Percentiles rank a stretch among this genome's conserved stretches.
phyloP scores from a whole-genome alignment of 2,888 invertebrate genomes.

The Unio delphinus region DNA sequence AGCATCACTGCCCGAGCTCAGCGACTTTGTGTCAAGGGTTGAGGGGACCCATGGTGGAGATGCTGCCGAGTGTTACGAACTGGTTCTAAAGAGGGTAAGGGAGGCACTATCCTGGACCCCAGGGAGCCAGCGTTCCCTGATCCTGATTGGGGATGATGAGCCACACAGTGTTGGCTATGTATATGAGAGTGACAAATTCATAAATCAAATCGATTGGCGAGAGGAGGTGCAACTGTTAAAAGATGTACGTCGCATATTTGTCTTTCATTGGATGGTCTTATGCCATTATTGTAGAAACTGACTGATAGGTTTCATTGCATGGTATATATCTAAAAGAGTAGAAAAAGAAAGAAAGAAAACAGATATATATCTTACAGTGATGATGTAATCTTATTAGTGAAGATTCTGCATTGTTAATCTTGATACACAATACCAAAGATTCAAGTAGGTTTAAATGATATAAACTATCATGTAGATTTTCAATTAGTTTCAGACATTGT shows the following conservation, averaged over 20 bases:
- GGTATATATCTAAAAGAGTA: too few relatives aligned
- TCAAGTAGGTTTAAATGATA: too few relatives aligned
- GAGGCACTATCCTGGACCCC: conserved; percentile 56
- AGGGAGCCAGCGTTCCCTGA: conserved; percentile 54
- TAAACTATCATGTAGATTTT: too few relatives aligned
- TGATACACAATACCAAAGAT: too few relatives aligned
- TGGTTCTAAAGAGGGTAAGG: conserved; percentile 54
- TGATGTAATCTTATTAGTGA: too few relatives aligned
- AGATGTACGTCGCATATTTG: conserved; percentile 19
- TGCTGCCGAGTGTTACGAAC: conserved; percentile 63
- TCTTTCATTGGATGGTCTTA: background rate
- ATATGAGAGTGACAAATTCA: conserved; percentile 36
- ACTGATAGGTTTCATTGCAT: too few relatives aligned
- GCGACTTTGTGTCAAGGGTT: conserved; percentile 52
- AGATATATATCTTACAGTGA: too few relatives aligned
- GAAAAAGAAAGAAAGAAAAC: too few relatives aligned
- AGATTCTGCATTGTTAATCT: too few relatives aligned
- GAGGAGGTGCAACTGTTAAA: conserved; percentile 35
- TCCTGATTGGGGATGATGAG: conserved; percentile 60
- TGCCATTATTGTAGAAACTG: too few relatives aligned
- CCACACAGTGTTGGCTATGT: conserved; percentile 48
- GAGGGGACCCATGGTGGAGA: conserved; percentile 57
- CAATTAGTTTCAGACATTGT: too few relatives aligned
- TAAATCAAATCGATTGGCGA: conserved; percentile 54
- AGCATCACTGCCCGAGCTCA: conserved; percentile 45